A percentile compares a stretch with the other conserved stretches of the same genome.
Conservation (phyloP, 2,113 vertebrate species). For the Phalacrocorax aristotelis region DNA sequence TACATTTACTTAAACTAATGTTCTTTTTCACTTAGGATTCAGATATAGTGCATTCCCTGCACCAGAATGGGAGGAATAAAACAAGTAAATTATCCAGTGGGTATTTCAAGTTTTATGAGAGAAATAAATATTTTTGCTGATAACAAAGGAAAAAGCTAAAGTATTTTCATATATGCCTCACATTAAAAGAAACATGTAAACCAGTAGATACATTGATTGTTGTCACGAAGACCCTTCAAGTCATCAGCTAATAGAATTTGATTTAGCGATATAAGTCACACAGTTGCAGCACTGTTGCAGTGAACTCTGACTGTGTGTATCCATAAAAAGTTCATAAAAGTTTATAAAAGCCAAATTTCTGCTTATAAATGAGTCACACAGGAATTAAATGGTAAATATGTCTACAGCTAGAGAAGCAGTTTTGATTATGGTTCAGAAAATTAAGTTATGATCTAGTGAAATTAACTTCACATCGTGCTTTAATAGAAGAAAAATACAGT, state of each 20-base stretch:
- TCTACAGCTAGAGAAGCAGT: not conserved
- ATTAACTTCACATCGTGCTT: not conserved
- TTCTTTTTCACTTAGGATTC: not conserved
- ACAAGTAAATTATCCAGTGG: not conserved
- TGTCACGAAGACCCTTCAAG: not conserved
- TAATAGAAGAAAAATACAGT: not conserved
- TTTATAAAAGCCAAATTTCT: not conserved
- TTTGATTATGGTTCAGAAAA: not conserved
- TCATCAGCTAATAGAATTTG: not conserved
- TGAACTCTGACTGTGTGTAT: not conserved
- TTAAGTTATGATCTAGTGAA: not conserved
- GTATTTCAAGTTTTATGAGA: not conserved
- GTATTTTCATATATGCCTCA: not conserved
- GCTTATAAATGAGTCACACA: not conserved
- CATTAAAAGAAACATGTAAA: not conserved
- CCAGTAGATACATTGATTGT: not conserved
- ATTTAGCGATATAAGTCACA: not conserved
- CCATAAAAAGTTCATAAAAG: not conserved
- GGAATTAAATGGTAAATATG: not conserved
- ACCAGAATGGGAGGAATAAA: not conserved
- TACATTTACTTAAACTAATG: not conserved
- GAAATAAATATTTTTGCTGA: not conserved
- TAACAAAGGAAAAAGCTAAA: not conserved
- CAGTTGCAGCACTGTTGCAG: not conserved
- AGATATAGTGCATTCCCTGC: not conserved